Evolutionary conservation across 2,797 vertebrate species (phyloP), one percentile per base, ranked within the genome.

Genomic region (Lates japonicus): DNA sequence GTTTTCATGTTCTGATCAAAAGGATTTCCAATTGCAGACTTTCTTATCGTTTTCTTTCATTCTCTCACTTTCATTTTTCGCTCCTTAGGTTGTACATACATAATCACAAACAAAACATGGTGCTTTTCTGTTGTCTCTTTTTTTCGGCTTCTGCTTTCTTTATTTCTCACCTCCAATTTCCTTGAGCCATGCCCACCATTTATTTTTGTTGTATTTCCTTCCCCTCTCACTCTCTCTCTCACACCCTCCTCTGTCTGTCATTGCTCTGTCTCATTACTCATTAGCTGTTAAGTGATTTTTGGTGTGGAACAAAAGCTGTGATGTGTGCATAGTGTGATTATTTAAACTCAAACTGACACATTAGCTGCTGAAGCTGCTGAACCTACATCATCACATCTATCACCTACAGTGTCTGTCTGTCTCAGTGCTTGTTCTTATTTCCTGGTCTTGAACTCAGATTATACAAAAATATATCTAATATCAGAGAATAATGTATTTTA

Each of bases 271-370:
- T 76, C 65, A 75, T 76, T 77, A 71, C 54, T 80, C 61, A 72
- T 77, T 73, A 78, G 63, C 61, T 74, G 76, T 71, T 76, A 74
- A 83, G 58, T 83, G 61, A 37, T 51, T 66, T 78, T 74, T 69
- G 19, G 66, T 78, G 73, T 44, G 42, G 64, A 44, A 74, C 52
- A 67, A 76, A 80, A 63, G 71, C 78, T 82, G 73, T 51, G 49
- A 84, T 74, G 72, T 80, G 54, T 70, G 42, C 12, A n/a, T 64
- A 29, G 70, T 55, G 42, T 19, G 6, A 61, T 82, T 64, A 69
- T 75, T 85, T 75, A 16, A 64, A 64, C 41, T 76, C 31, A 55
- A 49, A 37, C 42, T 58, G 63, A 78, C 68, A 71, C 6, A 51
- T 58, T 16, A 31, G 44, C 31, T 65, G 66, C 65, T 22, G 44